These are phyloP conservation scores for Phyllostomus hastatus DNA, from an alignment of 2,113 vertebrate species.

Conservation along the genomic window DNA sequence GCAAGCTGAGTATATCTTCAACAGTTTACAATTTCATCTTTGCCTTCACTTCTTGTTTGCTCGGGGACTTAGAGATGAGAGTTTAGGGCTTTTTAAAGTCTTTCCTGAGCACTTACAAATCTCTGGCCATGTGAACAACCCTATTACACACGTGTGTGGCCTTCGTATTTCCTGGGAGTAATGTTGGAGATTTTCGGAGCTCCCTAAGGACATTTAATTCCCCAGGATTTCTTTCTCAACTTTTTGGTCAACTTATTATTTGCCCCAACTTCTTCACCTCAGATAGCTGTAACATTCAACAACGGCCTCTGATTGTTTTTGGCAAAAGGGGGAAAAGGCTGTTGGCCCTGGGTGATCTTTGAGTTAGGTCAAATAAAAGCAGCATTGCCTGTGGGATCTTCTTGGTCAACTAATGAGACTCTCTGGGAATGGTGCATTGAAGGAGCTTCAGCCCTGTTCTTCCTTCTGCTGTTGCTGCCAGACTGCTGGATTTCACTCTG, in stretches of 20 bases:
- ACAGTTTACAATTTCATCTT: not conserved
- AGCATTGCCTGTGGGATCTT: not conserved
- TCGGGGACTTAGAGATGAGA: not conserved
- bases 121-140: not conserved
- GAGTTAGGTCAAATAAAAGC: slow-evolving; percentile 3
- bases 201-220: not conserved
- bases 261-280: not conserved
- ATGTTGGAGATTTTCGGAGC: not conserved
- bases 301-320: slow-evolving; percentile 22
- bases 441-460: not conserved
- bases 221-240: not conserved
- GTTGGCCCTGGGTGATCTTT: not conserved
- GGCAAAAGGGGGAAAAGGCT: not conserved
- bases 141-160: not conserved
- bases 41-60: not conserved
- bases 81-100: not conserved
- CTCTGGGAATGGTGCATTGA: not conserved
- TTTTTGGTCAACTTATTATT: slow-evolving; percentile 15
- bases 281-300: not conserved
- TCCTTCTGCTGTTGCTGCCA: not conserved
- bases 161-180: not conserved
- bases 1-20: not conserved
- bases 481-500: not conserved
- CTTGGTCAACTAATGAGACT: not conserved
- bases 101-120: not conserved